Evolutionary conservation across 2,797 vertebrate genomes (phyloP).

Genomic region (Gastrophryne carolinensis): DNA sequence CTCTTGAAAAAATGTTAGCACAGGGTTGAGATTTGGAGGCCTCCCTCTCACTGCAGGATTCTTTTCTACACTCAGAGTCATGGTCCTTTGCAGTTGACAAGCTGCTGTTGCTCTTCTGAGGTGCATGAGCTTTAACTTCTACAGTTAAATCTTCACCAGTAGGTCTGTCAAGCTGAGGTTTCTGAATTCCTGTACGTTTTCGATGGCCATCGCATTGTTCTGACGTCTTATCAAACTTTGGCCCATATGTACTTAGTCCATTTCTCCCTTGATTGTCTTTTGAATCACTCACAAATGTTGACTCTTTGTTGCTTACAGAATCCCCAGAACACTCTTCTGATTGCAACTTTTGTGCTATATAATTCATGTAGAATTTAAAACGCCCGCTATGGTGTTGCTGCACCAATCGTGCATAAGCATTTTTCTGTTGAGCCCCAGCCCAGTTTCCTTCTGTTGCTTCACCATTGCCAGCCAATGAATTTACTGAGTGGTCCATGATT

Average conservation of each 20-base stretch:
- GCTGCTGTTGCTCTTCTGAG: slow-evolving; percentile 39
- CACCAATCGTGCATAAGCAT: slow-evolving; percentile 77
- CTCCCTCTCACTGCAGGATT: background rate
- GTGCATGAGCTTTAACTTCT: slow-evolving; percentile 49
- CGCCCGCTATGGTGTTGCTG: slow-evolving; percentile 80
- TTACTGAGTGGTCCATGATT: slow-evolving; percentile 74
- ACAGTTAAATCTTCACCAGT: slow-evolving; percentile 67
- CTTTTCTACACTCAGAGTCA: slow-evolving; percentile 49
- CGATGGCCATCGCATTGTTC: slow-evolving; percentile 37
- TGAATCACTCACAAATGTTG: slow-evolving; percentile 58
- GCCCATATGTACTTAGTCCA: slow-evolving; percentile 61
- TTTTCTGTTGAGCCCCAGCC: slow-evolving; percentile 70
- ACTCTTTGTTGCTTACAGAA: slow-evolving; percentile 55
- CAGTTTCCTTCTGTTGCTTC: slow-evolving; percentile 66
- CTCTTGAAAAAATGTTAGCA: slow-evolving; percentile 8
- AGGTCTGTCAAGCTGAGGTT: slow-evolving; percentile 61
- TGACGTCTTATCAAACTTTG: slow-evolving; percentile 65
- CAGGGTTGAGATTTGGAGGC: background rate
- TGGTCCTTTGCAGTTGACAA: slow-evolving; percentile 52
- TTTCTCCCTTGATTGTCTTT: slow-evolving; percentile 66
- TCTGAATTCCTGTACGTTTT: slow-evolving; percentile 54
- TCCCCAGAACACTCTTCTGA: slow-evolving; percentile 60
- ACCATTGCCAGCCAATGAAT: slow-evolving; percentile 57
- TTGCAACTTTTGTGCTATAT: slow-evolving; percentile 69
- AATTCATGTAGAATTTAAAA: slow-evolving; percentile 75